Evolutionary conservation across 2,113 vertebrate genomes (phyloP), one percentile per base, ranked within the genome.

Genomic region (Chloroceryle aenea): DNA sequence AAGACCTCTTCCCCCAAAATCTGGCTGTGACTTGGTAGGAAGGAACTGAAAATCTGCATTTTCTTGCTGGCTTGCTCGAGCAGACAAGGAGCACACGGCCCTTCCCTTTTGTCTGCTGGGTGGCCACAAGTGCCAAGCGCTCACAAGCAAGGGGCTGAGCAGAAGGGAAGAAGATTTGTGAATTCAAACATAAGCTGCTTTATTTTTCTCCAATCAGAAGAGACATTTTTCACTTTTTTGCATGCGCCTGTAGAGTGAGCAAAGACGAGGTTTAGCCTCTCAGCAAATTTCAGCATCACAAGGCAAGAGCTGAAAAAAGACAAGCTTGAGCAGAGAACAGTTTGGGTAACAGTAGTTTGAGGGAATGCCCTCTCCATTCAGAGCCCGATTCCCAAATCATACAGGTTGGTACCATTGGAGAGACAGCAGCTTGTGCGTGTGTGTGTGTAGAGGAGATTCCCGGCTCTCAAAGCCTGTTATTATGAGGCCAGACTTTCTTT

Each of bases 401-500:
- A 19, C 61, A 36, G 64, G 56, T 55, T 96, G 76, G 63, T 38
- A 66, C 68, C 34, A 12, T 73, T 16, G 68, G 88, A 93, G 87
- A 93, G 89, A 23, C 63, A 91, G 94, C 93, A 94, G 92, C 89
- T 89, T 95, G 81, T 84, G 89, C 16, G 36, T 90, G 63, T n/a
- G 53, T 59, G 42, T 83, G 58, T 85, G 84, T 67, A 47, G 88
- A 92, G 86, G 95, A 96, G 93, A 94, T 95, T 93, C 96, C 90
- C 61, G 7, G 66, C 88, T 96, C 94, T 95, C 95, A 55, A 92
- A 97, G 79, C 55, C 90, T 91, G 82, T 87, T 94, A 95, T 97
- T 96, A 94, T 40, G 85, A 87, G 92, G 85, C 93, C 96, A 95
- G 94, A 76, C 90, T 95, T 95, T 85, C 91, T 97, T 82, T 95